Evolutionary conservation across 1,140 invertebrate genomes (phyloP), one percentile per base, ranked within the genome.

Genomic region (Venturia canescens): DNA sequence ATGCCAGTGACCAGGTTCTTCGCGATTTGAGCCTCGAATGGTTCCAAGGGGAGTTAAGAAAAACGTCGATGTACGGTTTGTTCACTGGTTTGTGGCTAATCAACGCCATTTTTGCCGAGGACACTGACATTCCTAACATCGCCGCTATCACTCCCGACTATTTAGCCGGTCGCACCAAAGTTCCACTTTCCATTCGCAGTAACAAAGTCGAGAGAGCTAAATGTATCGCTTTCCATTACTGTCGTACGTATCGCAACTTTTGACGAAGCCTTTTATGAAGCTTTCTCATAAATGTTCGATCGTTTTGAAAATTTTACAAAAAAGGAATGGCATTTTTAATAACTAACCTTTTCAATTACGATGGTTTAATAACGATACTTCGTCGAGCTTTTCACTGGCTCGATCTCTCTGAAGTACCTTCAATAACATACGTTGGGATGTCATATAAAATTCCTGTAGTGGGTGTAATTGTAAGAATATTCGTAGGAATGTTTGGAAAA

Each of bases 21-120:
- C 15, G 9, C 23, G 15, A 82, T 53, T 70, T 84, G 7, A 53
- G 67, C 0, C 21, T 79, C 18, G 83, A 84, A 0, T 90, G 89
- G 89, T 84, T 90, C 38, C 79, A 78, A 5, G 34, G 27, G 0
- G 87, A 90, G 70, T 69, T 91, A 3, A 27, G 77, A 31, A 82
- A 82, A 31, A 83, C 84, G 67, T 79, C 87, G 3, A 11, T 86
- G 13, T 88, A 86, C 31, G 89, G 90, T 7, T 21, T 88, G 16
- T 57, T 88, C 11, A 79, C 80, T 13, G 84, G 87, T n/a, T 84
- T 87, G 16, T 83, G 85, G 82, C 80, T 90, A 0, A 60, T 86
- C 3, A 86, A 90, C 21, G 86, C 84, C 7, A 71, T 82, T 15
- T 81, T 83, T 7, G 84, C 84, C 16, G 82, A 86, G 13, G 80